phyloP scores from a whole-genome alignment of 2,888 invertebrate genomes.

The Pediacus dermestoides region DNA sequence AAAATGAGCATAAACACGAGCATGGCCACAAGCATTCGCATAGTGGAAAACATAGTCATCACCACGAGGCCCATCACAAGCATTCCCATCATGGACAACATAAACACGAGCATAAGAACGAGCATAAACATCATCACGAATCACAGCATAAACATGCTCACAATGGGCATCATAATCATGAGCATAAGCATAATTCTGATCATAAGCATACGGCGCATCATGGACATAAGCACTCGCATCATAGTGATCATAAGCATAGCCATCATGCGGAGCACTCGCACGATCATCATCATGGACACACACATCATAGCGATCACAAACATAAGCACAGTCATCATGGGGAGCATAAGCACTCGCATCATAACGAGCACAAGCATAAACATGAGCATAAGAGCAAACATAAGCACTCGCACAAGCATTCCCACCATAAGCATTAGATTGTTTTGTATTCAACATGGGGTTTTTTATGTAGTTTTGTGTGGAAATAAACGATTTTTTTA shows the following conservation, averaged over 20 bases:
- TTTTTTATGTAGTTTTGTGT: too few relatives aligned
- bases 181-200: constrained; percentile 27
- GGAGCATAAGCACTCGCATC: constrained; percentile 24
- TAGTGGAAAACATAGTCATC: constrained; percentile 22
- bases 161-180: constrained; percentile 29
- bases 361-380: constrained; percentile 18
- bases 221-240: constrained; percentile 26
- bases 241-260: constrained; percentile 17
- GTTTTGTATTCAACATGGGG: too few relatives aligned
- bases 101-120: constrained; percentile 19
- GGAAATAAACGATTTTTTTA: constrained; percentile 1
- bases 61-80: constrained; percentile 22
- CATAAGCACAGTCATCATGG: constrained; percentile 31
- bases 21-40: constrained; percentile 27
- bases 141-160: constrained; percentile 32
- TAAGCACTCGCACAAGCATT: constrained; percentile 9
- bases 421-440: constrained; percentile 5
- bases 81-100: constrained; percentile 20
- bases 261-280: constrained; percentile 26
- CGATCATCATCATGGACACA: constrained; percentile 25
- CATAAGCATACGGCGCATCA: constrained; percentile 28
- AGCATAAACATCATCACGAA: constrained; percentile 27
- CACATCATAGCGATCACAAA: constrained; percentile 29
- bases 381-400: constrained; percentile 13
- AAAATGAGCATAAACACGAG: constrained; percentile 26